These are phyloP conservation scores for Boleophthalmus pectinirostris DNA, from an alignment of 2,113 vertebrate genomes.

Conservation along the genomic window DNA sequence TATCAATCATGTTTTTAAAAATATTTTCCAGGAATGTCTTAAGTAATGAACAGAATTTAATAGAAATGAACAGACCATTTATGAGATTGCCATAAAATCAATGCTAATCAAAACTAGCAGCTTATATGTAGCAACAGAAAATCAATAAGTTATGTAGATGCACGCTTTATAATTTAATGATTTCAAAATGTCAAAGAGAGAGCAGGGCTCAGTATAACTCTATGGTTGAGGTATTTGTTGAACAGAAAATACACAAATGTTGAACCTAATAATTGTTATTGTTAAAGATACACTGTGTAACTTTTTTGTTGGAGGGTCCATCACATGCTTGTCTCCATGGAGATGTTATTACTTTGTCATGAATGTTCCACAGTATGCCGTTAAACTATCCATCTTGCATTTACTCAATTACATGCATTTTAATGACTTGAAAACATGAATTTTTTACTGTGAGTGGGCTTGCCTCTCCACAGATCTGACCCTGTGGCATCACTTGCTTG, in stretches of 20 bases:
- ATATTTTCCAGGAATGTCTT: conserved; percentile 7
- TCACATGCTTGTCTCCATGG: no score
- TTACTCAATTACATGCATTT: no score
- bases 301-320: no score
- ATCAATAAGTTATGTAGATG: background rate
- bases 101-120: background rate
- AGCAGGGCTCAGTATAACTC: background rate
- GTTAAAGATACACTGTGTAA: no score
- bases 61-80: background rate
- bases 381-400: no score
- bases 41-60: background rate
- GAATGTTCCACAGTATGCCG: no score
- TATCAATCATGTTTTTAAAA: background rate
- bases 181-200: background rate
- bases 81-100: background rate
- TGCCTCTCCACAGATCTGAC: no score
- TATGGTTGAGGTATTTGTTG: background rate
- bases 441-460: no score
- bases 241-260: background rate
- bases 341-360: no score
- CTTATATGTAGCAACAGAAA: background rate
- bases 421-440: no score
- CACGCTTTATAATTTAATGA: background rate
- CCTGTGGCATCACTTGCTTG: no score
- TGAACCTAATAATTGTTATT: no score